Conservation (phyloP, 2,797 vertebrate genomes). For the Halcyon smyrnensis region DNA sequence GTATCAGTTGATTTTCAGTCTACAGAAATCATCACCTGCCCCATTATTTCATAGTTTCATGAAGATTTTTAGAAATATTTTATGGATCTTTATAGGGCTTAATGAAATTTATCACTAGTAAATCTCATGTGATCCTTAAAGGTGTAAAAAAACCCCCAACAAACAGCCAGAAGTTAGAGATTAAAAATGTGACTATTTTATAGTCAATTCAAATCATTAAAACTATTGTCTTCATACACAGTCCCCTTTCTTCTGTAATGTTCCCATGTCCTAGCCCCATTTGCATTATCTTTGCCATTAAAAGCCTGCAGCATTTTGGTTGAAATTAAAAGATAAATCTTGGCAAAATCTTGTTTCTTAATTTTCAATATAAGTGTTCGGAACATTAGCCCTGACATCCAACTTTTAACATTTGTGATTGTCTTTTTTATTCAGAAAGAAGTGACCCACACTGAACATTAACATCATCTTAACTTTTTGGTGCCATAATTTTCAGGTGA, state of each 20-base stretch:
- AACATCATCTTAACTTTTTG: background rate
- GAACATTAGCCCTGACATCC: background rate
- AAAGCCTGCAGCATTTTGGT: background rate
- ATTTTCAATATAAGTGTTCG: background rate
- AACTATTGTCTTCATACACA: background rate
- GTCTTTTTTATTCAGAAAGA: background rate
- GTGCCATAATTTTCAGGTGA: background rate
- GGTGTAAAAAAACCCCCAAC: background rate
- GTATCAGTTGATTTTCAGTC: background rate
- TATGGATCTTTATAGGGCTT: background rate
- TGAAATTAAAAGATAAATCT: background rate
- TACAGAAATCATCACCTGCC: background rate
- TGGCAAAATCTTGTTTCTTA: background rate
- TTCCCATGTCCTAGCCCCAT: background rate
- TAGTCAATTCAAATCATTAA: background rate
- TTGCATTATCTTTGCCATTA: background rate
- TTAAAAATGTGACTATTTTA: background rate
- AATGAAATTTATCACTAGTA: background rate
- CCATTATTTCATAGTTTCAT: background rate
- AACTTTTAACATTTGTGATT: background rate
- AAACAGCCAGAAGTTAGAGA: background rate
- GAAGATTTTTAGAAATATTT: background rate
- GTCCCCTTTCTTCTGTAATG: background rate
- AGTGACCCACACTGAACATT: background rate
- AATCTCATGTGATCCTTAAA: background rate